Evolutionary conservation across 2,113 vertebrate species (phyloP), one percentile per base, ranked within the genome.

Genomic region (Irena cyanogastra): DNA sequence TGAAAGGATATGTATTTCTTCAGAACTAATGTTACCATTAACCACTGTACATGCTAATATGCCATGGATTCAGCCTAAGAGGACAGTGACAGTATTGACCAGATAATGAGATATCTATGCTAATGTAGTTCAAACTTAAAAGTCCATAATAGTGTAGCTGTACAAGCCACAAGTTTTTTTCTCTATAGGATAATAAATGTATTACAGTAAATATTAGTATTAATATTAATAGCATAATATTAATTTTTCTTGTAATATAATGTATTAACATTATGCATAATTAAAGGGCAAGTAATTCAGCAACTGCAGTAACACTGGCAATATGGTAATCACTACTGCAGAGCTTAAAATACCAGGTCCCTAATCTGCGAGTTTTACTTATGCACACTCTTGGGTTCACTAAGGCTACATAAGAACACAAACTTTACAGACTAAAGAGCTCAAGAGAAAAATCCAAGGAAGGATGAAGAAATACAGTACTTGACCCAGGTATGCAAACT

Each of bases 141-240:
- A 82, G 53, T 68, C 26, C 3, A 0, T n/a, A 44, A 18, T 0
- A 71, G 13, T 18, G 22, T 35, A 71, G 54, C 33, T 54, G 21
- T 37, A 65, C 11, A 74, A 16, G 3, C 19, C 68, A 56, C 16
- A 60, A 28, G 2, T 13, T 42, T 64, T 45, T 50, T 44, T 15
- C 28, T 33, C 20, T 31, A 13, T 2, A 8, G 4, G 28, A 56
- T 33, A 82, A 70, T 23, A 57, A 22, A 18, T 21, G 37, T 37
- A 13, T 31, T 35, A 42, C 1, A 59, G 10, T 31, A 44, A 68
- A 31, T 76, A 79, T n/a, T 49, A 66, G 11, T n/a, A 64, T 28
- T 56, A 64, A 12, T 28, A 42, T 20, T 50, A 49, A 54, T 4
- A 14, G 3, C 24, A 45, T 24, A 83, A 63, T 18, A 72, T 31